Base-by-base conservation (phyloP, 92 coral and sea anemone genomes). In the Muricea muricata region DNA sequence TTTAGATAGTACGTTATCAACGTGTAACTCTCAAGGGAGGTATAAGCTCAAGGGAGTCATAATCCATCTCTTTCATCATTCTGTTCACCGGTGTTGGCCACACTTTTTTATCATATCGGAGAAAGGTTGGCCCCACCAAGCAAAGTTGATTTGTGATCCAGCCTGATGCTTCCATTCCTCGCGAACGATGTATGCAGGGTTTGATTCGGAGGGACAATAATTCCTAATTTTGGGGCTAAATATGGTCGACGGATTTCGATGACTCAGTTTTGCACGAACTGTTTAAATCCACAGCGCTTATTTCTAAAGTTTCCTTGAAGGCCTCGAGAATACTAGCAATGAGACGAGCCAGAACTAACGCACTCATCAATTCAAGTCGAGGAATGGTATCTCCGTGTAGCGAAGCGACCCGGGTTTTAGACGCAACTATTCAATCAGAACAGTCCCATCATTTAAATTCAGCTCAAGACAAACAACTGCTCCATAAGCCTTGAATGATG, bases 101-200 rank as follows among this genome's bases (percentile, higher is more conserved):
- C 9, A 5, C 1, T 6, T 68, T 14, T 7, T 31, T 68, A 23
- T 26, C 37, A 2, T 29, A 30, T 14, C 32, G 15, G 11, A 68
- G 48, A 20, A 68, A 68, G 15, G 15, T 47, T 10, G 89, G 93
- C 1, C 90, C 92, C 34, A 63, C 42, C 87, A 73, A 82, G 91
- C 93, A 90, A 9, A 92, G 68, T 7, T 66, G 60, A 65, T 82
- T 76, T 42, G 10, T 60, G 15, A 47, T 45, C 42, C 90, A 79
- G 41, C 65, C 45, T 13, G 80, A 66, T 2, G 88, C 85, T 42
- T 77, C 52, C 48, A 74, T 24, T n/a, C 93, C 97, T 4, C 92
- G 89, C 9, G 92, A 88, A 18, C 66, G 68, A 85, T 65, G 31
- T 93, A 92, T 11, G 95, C 91, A 35, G 92, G 92, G 65, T 89